Base-by-base conservation (phyloP, 2,888 invertebrate species). In the Bugula neritina region DNA sequence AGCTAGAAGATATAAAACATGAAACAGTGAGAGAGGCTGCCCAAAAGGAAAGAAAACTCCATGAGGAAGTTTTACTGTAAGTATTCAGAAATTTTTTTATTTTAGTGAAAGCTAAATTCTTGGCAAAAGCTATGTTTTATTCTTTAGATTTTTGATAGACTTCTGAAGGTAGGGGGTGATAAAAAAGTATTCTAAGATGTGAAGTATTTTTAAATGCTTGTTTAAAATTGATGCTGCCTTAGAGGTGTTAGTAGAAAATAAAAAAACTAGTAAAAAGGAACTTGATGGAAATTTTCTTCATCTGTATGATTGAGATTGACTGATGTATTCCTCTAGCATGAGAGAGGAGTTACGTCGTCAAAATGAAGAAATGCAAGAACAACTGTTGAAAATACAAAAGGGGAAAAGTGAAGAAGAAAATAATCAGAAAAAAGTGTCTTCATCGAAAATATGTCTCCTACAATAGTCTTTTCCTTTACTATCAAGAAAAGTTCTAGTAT, bases 281-380 rank as follows among this genome's bases (percentile, higher is more conserved):
- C n/a, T n/a, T n/a, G n/a, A n/a, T n/a, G n/a, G n/a, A n/a, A n/a
- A n/a, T n/a, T n/a, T n/a, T n/a, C n/a, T n/a, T n/a, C n/a, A n/a
- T n/a, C n/a, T n/a, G n/a, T n/a, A n/a, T n/a, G n/a, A n/a, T n/a
- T n/a, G n/a, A n/a, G n/a, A n/a, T n/a, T n/a, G n/a, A n/a, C n/a
- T n/a, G n/a, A n/a, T n/a, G n/a, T n/a, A n/a, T n/a, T n/a, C n/a
- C n/a, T n/a, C 5, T 29, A 69, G 69, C 3, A 10, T 69, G 27
- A 69, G 29, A 69, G 69, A 69, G n/a, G 69, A 69, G n/a, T 29
- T 69, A 21, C 13, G 5, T 10, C n/a, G 17, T 3, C 69, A 69
- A n/a, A 31, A 69, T 27, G 3, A 29, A 35, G n/a, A 69, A 23
- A 69, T 69, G 69, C 69, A 69, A 3, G 69, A 69, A 25, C 17